Conservation (phyloP, 2,797 vertebrate genomes). For the Zenarchopterus dispar region DNA sequence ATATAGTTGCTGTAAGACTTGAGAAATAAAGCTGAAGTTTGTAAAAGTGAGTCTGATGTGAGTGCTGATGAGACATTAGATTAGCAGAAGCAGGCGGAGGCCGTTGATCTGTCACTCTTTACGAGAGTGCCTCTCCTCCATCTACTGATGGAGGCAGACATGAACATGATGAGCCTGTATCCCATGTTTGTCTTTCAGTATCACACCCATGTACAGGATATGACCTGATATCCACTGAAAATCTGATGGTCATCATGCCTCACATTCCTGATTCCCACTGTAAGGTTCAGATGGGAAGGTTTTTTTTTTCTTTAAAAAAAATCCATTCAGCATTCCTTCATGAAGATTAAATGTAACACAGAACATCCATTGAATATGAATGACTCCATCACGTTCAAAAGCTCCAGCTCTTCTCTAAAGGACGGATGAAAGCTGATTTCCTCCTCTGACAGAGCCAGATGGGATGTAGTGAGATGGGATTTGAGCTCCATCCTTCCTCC, state of each 20-base stretch:
- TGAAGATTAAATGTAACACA: conserved; percentile 14
- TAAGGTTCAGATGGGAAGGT: too few relatives aligned
- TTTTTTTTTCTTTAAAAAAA: neutral
- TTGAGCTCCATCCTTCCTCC: conserved; percentile 47
- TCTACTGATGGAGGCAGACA: conserved; percentile 42
- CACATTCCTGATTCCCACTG: neutral
- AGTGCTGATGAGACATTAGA: conserved; percentile 33
- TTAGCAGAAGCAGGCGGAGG: conserved; percentile 39
- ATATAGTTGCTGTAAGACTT: conserved; percentile 22
- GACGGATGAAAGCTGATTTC: conserved; percentile 55
- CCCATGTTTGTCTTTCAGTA: conserved; percentile 27
- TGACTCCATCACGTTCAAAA: conserved; percentile 47
- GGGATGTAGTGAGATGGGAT: conserved; percentile 51
- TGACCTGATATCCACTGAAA: neutral
- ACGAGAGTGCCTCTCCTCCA: conserved; percentile 23
- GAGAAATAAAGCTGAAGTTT: conserved; percentile 41
- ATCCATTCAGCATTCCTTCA: conserved; percentile 8
- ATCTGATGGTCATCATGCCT: neutral
- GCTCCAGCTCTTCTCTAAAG: conserved; percentile 50
- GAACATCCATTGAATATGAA: conserved; percentile 46
- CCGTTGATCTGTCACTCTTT: conserved; percentile 44
- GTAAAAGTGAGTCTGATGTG: conserved; percentile 33
- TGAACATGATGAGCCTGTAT: conserved; percentile 28
- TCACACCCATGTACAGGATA: conserved; percentile 9
- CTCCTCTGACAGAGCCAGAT: conserved; percentile 60